Base-by-base conservation (phyloP, 2,113 vertebrate genomes). In the Bufo gargarizans region DNA sequence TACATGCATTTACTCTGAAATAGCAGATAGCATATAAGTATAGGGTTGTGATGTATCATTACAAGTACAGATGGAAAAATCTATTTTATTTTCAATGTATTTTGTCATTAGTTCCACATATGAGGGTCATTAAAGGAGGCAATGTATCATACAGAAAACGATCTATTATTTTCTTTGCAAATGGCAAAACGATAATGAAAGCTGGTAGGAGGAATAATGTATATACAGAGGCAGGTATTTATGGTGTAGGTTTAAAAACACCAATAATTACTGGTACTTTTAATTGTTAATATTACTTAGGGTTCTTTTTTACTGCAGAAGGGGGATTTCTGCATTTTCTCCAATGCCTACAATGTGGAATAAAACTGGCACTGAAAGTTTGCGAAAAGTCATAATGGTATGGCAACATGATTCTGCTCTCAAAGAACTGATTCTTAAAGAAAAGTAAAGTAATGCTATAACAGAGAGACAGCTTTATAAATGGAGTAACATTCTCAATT, bases 21-120 rank as follows among this genome's bases (percentile, higher is more conserved):
- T 45, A 49, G 8, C 71, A 74, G n/a, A 69, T 69, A 33, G 33
- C 33, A 45, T 16, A 45, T 72, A 13, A 5, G 4, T 72, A 72
- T 45, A 72, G 12, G 13, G 13, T 43, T 72, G 7, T 74, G 16
- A 74, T 74, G 43, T 49, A 74, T 72, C 69, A 72, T 43, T 55
- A 33, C 53, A 58, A 11, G 17, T 22, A 79, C 20, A 58, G 14
- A 79, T 43, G 22, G 53, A 10, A 58, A 79, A 79, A 58, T 3
- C 22, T 33, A 79, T 82, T 13, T 6, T 72, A 16, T 45, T 89
- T 80, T 85, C 91, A 94, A 93, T 89, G 72, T 90, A 3, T 6
- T 85, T 92, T 91, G 91, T 17, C 58, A 90, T 90, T 56, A 90
- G 74, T 84, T 93, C 69, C 82, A 76, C 89, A 84, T 12, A 53